Conservation (phyloP, 2,113 vertebrate species). For the Dicerorhinus sumatrensis region DNA sequence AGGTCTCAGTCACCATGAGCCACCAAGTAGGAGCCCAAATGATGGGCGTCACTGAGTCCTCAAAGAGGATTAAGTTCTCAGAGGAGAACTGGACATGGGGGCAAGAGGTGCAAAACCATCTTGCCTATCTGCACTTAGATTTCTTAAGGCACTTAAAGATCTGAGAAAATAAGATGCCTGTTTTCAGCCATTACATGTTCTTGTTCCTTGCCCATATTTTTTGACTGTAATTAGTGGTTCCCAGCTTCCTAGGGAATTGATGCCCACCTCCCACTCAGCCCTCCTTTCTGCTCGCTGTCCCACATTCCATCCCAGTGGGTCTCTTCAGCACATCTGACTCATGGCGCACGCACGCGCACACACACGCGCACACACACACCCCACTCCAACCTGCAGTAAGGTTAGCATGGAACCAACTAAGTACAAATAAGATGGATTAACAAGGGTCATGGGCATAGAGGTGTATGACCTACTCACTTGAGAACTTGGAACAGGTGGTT, state of each 20-base stretch:
- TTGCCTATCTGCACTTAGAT: slow-evolving; percentile 30
- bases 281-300: background rate
- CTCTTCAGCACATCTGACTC: background rate
- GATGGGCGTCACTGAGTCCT: background rate
- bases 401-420: background rate
- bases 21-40: slow-evolving; percentile 36
- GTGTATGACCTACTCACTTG: background rate
- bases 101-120: slow-evolving; percentile 21
- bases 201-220: background rate
- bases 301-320: background rate
- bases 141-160: background rate
- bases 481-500: background rate
- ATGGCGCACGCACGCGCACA: background rate
- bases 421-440: background rate
- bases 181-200: slow-evolving; percentile 48
- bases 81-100: background rate
- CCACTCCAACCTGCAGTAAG: accelerated
- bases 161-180: background rate
- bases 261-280: background rate
- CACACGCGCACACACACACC: background rate
- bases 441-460: accelerated
- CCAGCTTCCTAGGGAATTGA: background rate
- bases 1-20: slow-evolving; percentile 16
- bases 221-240: background rate
- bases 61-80: background rate